Percentiles rank a stretch among this genome's conserved stretches.
Conservation (phyloP, 2,113 vertebrate species). For the Pelecanoides urinatrix region DNA sequence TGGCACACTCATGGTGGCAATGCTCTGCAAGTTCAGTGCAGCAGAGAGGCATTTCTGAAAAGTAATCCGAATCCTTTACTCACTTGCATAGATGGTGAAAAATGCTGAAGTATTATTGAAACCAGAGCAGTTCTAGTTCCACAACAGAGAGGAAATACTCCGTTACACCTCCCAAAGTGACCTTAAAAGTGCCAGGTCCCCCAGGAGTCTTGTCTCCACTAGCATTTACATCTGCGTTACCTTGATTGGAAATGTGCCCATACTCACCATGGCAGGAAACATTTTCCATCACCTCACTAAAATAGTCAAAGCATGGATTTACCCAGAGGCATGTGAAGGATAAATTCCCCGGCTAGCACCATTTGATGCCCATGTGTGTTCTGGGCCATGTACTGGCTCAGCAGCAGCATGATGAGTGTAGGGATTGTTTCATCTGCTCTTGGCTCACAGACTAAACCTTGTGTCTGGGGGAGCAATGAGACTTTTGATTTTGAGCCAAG, state of each 20-base stretch:
- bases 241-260: background rate
- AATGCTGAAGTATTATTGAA: background rate
- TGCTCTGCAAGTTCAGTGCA: background rate
- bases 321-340: background rate
- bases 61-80: background rate
- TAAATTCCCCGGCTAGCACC: background rate
- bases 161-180: background rate
- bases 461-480: background rate
- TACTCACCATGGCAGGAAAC: background rate
- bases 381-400: background rate
- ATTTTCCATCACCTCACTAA: background rate
- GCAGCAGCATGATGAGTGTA: accelerated
- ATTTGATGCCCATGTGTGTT: accelerated
- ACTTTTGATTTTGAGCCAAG: background rate
- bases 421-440: background rate
- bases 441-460: background rate
- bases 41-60: background rate
- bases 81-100: background rate
- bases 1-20: background rate
- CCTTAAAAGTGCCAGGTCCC: background rate
- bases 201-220: background rate
- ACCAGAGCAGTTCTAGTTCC: background rate
- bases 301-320: background rate
- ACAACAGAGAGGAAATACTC: background rate
- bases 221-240: background rate